phyloP scores from a whole-genome alignment of 1,140 invertebrate species.

The Nephila pilipes region DNA sequence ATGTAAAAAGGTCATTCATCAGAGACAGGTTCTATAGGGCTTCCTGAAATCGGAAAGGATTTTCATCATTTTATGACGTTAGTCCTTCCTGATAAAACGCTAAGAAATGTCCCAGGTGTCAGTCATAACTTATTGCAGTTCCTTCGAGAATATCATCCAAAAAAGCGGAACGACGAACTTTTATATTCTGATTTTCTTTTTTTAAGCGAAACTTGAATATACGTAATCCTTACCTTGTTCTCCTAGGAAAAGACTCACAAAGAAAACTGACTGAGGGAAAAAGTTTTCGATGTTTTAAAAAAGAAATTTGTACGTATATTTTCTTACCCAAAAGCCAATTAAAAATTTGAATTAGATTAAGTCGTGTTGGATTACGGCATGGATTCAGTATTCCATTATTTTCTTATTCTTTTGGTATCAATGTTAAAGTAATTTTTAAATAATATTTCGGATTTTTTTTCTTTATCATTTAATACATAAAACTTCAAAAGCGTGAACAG shows the following conservation, averaged over 20 bases:
- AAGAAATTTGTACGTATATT: too few relatives aligned
- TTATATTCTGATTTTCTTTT: neutral
- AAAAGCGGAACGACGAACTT: conserved; percentile 85
- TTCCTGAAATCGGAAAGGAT: conserved; percentile 49
- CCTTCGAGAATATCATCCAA: conserved; percentile 81
- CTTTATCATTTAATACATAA: too few relatives aligned
- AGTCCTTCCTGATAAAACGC: neutral
- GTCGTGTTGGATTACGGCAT: neutral
- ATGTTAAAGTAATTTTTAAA: neutral
- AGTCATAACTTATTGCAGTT: conserved; percentile 44
- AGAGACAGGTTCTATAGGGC: neutral
- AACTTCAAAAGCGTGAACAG: too few relatives aligned
- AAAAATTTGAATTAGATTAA: neutral
- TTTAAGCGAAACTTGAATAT: neutral
- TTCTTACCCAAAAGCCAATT: too few relatives aligned
- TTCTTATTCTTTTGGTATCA: neutral
- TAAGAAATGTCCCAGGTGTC: conserved; percentile 19
- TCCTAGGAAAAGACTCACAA: neutral
- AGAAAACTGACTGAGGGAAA: too few relatives aligned
- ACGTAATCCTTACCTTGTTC: neutral
- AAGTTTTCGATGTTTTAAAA: too few relatives aligned
- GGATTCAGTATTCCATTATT: neutral
- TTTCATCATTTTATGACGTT: conserved; percentile 15
- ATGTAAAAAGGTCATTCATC: conserved; percentile 43
- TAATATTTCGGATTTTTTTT: too few relatives aligned